Base-by-base conservation (phyloP, 2,797 vertebrate genomes). In the Hoplostethus mediterraneus region DNA sequence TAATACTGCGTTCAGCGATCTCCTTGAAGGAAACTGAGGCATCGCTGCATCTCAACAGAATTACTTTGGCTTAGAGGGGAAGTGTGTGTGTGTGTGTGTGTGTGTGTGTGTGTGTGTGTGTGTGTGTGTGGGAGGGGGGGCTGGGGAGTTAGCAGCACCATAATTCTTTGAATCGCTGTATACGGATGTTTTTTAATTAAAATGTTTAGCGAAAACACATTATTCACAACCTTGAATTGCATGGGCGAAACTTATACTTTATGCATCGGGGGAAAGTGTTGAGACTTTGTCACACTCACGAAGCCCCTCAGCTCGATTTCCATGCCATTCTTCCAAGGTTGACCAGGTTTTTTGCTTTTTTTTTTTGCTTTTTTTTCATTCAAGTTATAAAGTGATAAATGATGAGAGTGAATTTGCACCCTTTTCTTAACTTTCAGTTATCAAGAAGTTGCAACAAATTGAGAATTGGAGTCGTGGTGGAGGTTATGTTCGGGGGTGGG, bases 171-270 rank as follows among this genome's bases (percentile, higher is more conserved):
- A 79, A 79, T 87, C 28, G 9, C 82, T 63, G 71, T 77, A 80
- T 76, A 81, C 11, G 72, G 79, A 57, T 84, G 80, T 74, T 86
- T 88, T 90, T 86, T 85, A 87, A 90, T 91, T 89, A 86, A 90
- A 90, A 88, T 86, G 84, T 83, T 89, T 81, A 75, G 87, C 57
- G 67, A 76, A 86, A 88, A 86, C 82, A 86, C 82, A 84, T 87
- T 86, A 89, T 87, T 89, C 84, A 88, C 82, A 78, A 87, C 77
- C 80, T 84, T 87, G 83, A 67, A 77, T 57, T 78, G 73, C 60
- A 59, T 10, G 0, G 52, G 63, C 47, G 1, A 79, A 85, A 83
- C 79, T 59, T 77, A 40, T 54, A 84, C 79, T 79, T 85, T 77
- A 71, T 83, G 74, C 85, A 63, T 73, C 56, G 3, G 28, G 45